phyloP scores from a whole-genome alignment of 2,797 vertebrate genomes.

The Chromobotia macracanthus region DNA sequence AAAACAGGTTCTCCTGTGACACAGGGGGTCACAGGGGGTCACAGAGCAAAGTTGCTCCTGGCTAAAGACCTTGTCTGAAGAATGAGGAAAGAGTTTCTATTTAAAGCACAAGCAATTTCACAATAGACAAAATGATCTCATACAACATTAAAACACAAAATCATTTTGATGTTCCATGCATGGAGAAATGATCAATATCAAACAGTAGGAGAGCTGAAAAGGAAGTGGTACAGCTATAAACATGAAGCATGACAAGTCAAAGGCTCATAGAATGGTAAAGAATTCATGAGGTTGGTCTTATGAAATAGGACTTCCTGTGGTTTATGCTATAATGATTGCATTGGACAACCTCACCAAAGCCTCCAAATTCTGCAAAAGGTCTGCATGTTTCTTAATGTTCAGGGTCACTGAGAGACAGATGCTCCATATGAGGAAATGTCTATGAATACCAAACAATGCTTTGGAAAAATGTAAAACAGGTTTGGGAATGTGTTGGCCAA shows the following conservation, averaged over 20 bases:
- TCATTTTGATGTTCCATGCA: slow-evolving; percentile 3
- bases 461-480: not conserved
- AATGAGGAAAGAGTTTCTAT: slow-evolving; percentile 27
- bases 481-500: not conserved
- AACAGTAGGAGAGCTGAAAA: not conserved
- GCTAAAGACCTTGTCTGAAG: slow-evolving; percentile 45
- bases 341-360: not conserved
- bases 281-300: slow-evolving; percentile 54
- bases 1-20: slow-evolving; percentile 44
- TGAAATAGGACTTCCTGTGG: slow-evolving; percentile 50
- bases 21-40: slow-evolving; percentile 50
- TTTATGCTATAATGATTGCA: not conserved
- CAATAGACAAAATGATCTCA: not conserved
- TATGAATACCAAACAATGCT: not conserved
- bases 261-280: slow-evolving; percentile 58
- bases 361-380: slow-evolving; percentile 8
- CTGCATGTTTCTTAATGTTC: not conserved
- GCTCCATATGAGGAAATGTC: not conserved
- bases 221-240: not conserved
- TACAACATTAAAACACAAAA: not conserved
- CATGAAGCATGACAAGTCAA: slow-evolving; percentile 42
- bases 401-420: slow-evolving; percentile 22
- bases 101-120: slow-evolving; percentile 40
- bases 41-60: slow-evolving; percentile 51
- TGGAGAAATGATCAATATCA: slow-evolving; percentile 53